Conservation (phyloP, 2,888 invertebrate genomes). For the Drosophila melanosoma region DNA sequence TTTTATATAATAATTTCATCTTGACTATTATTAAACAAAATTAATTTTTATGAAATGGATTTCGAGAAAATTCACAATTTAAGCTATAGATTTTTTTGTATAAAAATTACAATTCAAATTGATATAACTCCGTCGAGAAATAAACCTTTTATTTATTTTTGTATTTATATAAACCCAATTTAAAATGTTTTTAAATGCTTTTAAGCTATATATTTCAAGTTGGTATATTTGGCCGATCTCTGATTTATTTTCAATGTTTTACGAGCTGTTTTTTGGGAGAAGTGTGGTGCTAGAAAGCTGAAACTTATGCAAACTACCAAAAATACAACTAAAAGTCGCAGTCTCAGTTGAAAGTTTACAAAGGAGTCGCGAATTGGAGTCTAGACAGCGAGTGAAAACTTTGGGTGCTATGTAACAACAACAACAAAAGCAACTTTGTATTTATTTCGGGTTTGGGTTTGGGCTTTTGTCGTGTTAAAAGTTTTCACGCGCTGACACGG, state of each 20-base stretch:
- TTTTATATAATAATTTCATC: too few relatives aligned
- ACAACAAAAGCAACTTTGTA: constrained; percentile 31
- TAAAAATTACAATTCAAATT: too few relatives aligned
- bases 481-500: constrained; percentile 60
- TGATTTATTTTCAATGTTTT: background rate
- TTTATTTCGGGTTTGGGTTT: background rate
- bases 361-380: constrained; percentile 56
- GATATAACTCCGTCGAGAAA: too few relatives aligned
- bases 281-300: constrained; percentile 15
- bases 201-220: too few relatives aligned
- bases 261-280: background rate
- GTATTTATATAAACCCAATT: too few relatives aligned
- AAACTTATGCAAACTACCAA: constrained; percentile 79
- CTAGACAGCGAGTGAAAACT: constrained; percentile 73
- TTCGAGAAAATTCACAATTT: too few relatives aligned
- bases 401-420: constrained; percentile 47
- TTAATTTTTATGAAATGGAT: too few relatives aligned
- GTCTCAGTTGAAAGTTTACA: constrained; percentile 40
- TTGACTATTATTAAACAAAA: too few relatives aligned
- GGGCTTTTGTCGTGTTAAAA: constrained; percentile 22
- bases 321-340: constrained; percentile 58
- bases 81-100: too few relatives aligned
- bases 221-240: background rate
- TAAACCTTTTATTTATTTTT: too few relatives aligned
- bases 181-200: too few relatives aligned